Conservation (phyloP, 2,113 vertebrate species). For the Carassius auratus region DNA sequence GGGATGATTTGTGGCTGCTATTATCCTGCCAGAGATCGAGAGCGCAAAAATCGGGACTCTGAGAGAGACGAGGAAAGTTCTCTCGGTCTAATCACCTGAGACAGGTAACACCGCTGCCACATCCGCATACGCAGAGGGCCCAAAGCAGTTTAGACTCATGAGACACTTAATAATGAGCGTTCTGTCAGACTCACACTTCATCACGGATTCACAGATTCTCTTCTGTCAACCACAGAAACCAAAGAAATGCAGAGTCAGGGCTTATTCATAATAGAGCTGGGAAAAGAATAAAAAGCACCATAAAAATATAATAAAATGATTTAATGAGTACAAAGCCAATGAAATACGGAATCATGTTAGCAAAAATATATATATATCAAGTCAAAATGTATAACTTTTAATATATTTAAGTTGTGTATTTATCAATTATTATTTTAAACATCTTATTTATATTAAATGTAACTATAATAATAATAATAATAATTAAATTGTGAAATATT, state of each 20-base stretch:
- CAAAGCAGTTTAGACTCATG: background rate
- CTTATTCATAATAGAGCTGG: background rate
- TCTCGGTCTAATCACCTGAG: constrained; percentile 22
- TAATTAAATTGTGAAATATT: too few relatives aligned
- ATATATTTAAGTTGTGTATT: too few relatives aligned
- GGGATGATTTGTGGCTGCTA: constrained; percentile 76
- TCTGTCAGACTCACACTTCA: background rate
- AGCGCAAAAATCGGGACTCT: background rate
- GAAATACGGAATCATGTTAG: too few relatives aligned
- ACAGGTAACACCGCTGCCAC: background rate
- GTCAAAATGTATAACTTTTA: too few relatives aligned
- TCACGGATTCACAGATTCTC: too few relatives aligned
- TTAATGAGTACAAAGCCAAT: background rate
- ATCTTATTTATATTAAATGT: too few relatives aligned
- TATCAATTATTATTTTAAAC: too few relatives aligned
- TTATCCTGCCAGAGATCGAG: constrained; percentile 58
- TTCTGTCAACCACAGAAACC: background rate
- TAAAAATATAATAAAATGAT: background rate
- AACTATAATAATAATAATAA: too few relatives aligned
- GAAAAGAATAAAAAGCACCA: background rate
- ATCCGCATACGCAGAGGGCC: background rate
- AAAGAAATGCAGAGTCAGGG: background rate
- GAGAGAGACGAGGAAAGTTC: background rate
- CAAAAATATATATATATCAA: too few relatives aligned
- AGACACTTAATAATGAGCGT: background rate